A percentile compares a stretch with the other conserved stretches of the same genome.
Conservation (phyloP, 2,888 invertebrate species). For the Pandemis cinnamomeana region DNA sequence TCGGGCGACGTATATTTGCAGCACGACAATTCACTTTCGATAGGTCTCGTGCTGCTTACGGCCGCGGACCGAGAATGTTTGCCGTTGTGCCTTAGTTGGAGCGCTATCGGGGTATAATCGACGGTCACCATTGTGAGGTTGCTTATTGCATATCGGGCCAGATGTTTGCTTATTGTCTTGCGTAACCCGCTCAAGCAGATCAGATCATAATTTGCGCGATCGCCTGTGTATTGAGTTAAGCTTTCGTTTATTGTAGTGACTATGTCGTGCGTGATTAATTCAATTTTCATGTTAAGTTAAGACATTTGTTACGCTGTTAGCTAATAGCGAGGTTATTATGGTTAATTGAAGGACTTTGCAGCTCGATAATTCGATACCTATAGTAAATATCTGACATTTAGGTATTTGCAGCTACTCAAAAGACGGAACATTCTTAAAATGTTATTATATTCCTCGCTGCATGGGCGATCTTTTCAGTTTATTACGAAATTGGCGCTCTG, state of each 20-base stretch:
- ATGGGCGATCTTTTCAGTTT: constrained; percentile 7
- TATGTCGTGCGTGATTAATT: constrained; percentile 80
- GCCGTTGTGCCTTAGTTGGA: constrained; percentile 71
- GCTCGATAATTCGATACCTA: constrained; percentile 1
- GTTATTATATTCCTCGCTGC: neutral
- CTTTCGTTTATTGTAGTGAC: constrained; percentile 70
- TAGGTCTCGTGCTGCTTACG: constrained; percentile 74
- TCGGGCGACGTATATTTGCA: constrained; percentile 64
- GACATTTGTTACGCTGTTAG: constrained; percentile 57
- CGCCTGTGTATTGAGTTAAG: constrained; percentile 61
- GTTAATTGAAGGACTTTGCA: constrained; percentile 3
- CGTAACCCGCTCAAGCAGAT: constrained; percentile 77
- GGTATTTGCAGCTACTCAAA: neutral
- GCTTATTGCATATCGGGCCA: constrained; percentile 74
- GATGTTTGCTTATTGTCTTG: constrained; percentile 78
- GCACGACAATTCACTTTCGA: constrained; percentile 80
- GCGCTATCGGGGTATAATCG: constrained; percentile 79
- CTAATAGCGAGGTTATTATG: constrained; percentile 42
- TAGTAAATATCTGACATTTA: neutral
- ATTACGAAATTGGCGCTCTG: constrained; percentile 20
- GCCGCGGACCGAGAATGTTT: constrained; percentile 72
- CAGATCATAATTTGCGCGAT: constrained; percentile 76
- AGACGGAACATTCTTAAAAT: neutral
- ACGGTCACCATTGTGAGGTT: constrained; percentile 69
- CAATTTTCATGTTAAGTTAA: constrained; percentile 68